Conservation (phyloP, 23 tunicate species). For the Diplosoma virens region DNA sequence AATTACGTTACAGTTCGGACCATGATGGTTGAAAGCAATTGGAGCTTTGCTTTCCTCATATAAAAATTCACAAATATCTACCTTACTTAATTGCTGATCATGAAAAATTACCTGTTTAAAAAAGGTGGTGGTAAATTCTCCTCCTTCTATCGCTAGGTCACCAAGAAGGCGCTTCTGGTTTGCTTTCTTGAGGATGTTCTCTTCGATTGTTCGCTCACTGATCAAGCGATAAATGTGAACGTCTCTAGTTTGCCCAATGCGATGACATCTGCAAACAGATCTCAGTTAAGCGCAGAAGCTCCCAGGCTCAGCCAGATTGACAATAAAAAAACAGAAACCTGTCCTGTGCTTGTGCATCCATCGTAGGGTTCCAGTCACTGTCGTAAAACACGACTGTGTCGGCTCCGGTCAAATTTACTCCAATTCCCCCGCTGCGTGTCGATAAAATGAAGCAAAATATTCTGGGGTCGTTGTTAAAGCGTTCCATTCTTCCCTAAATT, state of each 20-base stretch:
- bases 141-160: conserved; percentile 93
- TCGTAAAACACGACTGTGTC: conserved; percentile 97
- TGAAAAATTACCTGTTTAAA: conserved; percentile 86
- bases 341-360: conserved; percentile 99
- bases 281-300: background rate
- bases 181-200: conserved; percentile 95
- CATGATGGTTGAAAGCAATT: too few species aligned
- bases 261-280: conserved; percentile 79
- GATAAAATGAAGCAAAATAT: conserved; percentile 97
- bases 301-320: background rate
- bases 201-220: conserved; percentile 86
- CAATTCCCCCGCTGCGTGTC: conserved; percentile 97
- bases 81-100: too few species aligned
- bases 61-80: too few species aligned
- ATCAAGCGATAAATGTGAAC: conserved; percentile 94
- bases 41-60: too few species aligned
- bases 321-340: conserved; percentile 34
- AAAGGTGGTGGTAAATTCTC: conserved; percentile 90
- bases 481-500: conserved; percentile 72
- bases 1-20: too few species aligned
- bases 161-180: conserved; percentile 91
- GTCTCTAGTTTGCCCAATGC: conserved; percentile 97
- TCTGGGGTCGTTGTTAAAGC: conserved; percentile 90
- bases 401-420: conserved; percentile 97
- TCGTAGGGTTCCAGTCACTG: conserved; percentile 99